Evolutionary conservation across 2,113 vertebrate species (phyloP).

Genomic region (Actenoides lindsayi): DNA sequence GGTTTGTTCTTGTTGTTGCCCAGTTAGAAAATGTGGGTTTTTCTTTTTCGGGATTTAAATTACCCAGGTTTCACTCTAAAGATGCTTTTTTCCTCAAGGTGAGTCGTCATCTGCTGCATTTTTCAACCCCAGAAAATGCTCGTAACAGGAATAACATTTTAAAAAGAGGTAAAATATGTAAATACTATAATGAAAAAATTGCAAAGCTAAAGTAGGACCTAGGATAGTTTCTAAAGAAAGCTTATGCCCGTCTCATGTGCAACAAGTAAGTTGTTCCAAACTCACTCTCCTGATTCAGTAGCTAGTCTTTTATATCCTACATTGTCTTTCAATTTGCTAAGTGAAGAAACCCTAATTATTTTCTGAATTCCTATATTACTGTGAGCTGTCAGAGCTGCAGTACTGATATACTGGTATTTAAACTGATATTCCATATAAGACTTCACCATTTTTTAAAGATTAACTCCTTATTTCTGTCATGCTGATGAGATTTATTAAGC

Average conservation of each 20-base stretch:
- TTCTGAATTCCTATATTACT: constrained; percentile 47
- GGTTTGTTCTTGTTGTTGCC: neutral
- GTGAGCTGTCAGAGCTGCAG: neutral
- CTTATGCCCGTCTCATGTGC: neutral
- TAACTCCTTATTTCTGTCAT: neutral
- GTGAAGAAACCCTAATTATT: constrained; percentile 64
- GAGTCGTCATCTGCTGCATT: neutral
- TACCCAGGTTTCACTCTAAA: neutral
- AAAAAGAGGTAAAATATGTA: neutral
- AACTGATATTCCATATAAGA: neutral
- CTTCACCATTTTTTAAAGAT: neutral
- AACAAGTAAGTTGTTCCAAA: constrained; percentile 13
- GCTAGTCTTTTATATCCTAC: constrained; percentile 51
- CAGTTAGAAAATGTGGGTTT: neutral
- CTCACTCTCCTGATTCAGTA: constrained; percentile 34
- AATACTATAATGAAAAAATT: neutral
- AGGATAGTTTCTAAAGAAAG: constrained; percentile 4
- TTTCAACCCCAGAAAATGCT: neutral
- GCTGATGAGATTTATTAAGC: neutral
- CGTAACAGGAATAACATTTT: neutral
- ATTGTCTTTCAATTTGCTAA: constrained; percentile 56
- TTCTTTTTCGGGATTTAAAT: neutral
- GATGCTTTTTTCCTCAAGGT: neutral
- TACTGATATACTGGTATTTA: neutral
- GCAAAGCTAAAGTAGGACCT: constrained; percentile 3